A percentile compares a stretch with the other conserved stretches of the same genome.
Conservation (phyloP, 2,797 vertebrate species). For the Molossus alvarezi region DNA sequence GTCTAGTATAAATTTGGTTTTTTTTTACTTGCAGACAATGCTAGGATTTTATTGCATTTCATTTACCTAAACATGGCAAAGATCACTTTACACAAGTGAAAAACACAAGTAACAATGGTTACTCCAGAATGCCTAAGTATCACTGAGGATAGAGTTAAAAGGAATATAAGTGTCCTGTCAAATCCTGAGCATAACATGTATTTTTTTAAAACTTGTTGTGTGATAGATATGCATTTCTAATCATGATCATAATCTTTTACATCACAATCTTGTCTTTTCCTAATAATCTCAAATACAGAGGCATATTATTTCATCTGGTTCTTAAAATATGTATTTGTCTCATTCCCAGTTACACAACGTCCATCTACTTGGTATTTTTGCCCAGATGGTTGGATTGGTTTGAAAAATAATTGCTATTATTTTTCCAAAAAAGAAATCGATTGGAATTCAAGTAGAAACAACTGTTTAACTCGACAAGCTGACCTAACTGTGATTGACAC, state of each 20-base stretch:
- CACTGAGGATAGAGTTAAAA: neutral
- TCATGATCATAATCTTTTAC: neutral
- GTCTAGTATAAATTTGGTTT: neutral
- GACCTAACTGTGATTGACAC: neutral
- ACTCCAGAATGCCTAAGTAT: neutral
- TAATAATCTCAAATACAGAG: neutral
- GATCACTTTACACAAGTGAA: neutral
- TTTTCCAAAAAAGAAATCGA: constrained; percentile 40
- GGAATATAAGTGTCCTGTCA: neutral
- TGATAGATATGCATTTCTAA: neutral
- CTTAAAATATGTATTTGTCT: constrained; percentile 31
- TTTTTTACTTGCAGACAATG: neutral
- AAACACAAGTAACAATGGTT: neutral
- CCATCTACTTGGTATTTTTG: rapidly evolving
- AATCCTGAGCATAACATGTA: neutral
- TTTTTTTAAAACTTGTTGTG: neutral
- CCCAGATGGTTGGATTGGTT: constrained; percentile 62
- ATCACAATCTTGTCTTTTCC: neutral
- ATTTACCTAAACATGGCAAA: neutral
- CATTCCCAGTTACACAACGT: rapidly evolving
- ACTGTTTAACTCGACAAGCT: neutral
- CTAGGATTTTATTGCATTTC: neutral
- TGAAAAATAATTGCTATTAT: constrained; percentile 63
- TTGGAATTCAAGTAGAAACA: neutral
- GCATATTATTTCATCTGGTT: neutral